A percentile compares a stretch with the other conserved stretches of the same genome.
phyloP scores from a whole-genome alignment of 2,888 invertebrate species.

The Ceratothoa steindachneri region DNA sequence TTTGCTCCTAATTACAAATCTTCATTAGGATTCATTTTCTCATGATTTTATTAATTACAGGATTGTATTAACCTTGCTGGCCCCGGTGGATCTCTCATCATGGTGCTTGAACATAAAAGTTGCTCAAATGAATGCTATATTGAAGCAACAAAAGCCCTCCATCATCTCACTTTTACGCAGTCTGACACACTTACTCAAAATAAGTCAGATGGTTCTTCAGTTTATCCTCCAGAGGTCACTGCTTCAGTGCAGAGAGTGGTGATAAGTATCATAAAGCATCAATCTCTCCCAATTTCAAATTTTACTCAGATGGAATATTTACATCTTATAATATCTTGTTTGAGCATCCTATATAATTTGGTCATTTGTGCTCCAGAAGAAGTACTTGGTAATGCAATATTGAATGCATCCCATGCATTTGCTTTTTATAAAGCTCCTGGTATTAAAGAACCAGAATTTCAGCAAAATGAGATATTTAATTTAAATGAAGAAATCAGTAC shows the following conservation, averaged over 20 bases:
- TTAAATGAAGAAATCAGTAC: neutral
- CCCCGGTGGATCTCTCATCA: neutral
- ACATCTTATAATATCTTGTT: neutral
- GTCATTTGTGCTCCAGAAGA: neutral
- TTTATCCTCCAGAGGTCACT: neutral
- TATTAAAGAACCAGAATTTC: neutral
- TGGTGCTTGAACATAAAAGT: neutral
- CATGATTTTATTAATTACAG: too few relatives aligned
- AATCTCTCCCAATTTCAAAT: neutral
- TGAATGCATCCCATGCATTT: conserved; percentile 3
- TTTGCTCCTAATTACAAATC: too few relatives aligned
- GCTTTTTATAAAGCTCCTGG: neutral
- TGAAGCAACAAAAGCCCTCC: neutral
- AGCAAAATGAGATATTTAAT: neutral
- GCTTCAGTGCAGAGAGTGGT: neutral
- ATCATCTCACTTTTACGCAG: neutral
- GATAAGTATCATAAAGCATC: neutral
- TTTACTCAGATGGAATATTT: neutral
- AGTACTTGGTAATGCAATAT: neutral
- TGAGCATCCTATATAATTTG: neutral
- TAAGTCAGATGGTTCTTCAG: neutral
- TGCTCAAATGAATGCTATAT: neutral
- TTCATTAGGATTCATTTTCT: too few relatives aligned
- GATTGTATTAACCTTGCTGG: neutral
- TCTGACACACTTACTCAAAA: neutral